A percentile compares a stretch with the other conserved stretches of the same genome.
Evolutionary conservation across 2,113 vertebrate genomes (phyloP).

Genomic region (Pelvicachromis taeniatus): DNA sequence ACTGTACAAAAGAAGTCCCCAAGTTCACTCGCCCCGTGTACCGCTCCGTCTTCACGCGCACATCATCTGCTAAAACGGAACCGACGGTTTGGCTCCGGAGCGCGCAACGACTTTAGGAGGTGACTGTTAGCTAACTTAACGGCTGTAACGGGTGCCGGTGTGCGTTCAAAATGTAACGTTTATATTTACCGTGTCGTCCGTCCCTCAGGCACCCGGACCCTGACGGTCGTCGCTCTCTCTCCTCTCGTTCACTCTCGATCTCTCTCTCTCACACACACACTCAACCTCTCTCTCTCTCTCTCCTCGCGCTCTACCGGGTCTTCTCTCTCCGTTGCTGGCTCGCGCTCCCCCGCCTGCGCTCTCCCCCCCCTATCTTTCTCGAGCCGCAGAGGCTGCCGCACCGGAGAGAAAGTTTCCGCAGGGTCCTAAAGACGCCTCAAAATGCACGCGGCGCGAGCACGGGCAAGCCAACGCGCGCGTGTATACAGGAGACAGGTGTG

Average conservation of each 20-base stretch:
- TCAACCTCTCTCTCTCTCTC: conserved; percentile 48
- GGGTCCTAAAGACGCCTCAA: conserved; percentile 65
- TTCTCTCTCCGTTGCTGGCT: conserved; percentile 69
- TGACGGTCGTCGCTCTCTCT: conserved; percentile 56
- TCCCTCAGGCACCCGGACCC: conserved; percentile 72
- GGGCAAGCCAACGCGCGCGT: too few relatives aligned
- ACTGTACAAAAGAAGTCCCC: conserved; percentile 35
- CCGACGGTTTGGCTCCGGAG: conserved; percentile 21
- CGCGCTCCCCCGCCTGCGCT: conserved; percentile 62
- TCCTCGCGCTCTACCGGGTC: conserved; percentile 65
- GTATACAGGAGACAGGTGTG: not conserved
- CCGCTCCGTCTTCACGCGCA: conserved; percentile 51
- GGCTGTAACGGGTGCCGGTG: not conserved
- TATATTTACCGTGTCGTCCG: conserved; percentile 81
- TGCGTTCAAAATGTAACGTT: conserved; percentile 39
- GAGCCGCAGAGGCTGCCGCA: conserved; percentile 71
- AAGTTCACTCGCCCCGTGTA: conserved; percentile 64
- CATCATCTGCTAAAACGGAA: conserved; percentile 53
- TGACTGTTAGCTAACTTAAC: conserved; percentile 10
- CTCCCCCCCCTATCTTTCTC: conserved; percentile 42
- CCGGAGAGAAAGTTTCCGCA: conserved; percentile 51
- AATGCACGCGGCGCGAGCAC: not conserved
- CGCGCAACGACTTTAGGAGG: conserved; percentile 36
- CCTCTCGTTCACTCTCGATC: conserved; percentile 29
- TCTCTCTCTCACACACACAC: conserved; percentile 37